These are phyloP conservation scores for Drosophila crucigera DNA, from an alignment of 2,888 invertebrate genomes.

Conservation along the genomic window DNA sequence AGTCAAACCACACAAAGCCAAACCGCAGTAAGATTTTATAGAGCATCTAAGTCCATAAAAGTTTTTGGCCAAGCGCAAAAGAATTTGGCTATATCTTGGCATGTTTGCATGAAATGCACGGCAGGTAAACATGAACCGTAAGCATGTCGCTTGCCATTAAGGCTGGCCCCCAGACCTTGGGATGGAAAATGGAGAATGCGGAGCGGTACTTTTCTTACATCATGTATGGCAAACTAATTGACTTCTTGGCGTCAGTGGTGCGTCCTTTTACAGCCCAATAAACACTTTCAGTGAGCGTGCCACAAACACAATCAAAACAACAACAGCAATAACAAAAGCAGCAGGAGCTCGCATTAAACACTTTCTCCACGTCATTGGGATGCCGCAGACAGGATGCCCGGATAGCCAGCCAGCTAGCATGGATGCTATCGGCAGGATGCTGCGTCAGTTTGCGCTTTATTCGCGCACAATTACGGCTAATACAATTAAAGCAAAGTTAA, in stretches of 20 bases:
- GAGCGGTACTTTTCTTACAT: slow-evolving; percentile 10
- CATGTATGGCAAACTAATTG: slow-evolving; percentile 69
- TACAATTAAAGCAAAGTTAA: slow-evolving; percentile 76
- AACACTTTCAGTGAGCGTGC: slow-evolving; percentile 66
- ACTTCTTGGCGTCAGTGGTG: slow-evolving; percentile 65
- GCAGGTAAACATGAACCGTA: slow-evolving; percentile 26
- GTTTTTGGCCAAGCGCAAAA: slow-evolving; percentile 2
- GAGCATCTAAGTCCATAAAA: slow-evolving; percentile 7
- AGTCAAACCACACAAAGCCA: neutral
- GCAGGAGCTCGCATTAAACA: slow-evolving; percentile 34
- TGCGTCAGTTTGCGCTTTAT: slow-evolving; percentile 59
- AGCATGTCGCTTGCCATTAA: slow-evolving; percentile 24
- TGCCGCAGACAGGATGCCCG: slow-evolving; percentile 19
- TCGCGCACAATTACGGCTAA: slow-evolving; percentile 77
- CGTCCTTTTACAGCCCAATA: slow-evolving; percentile 73
- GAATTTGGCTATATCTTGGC: neutral
- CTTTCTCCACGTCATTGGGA: slow-evolving; percentile 36
- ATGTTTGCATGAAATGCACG: slow-evolving; percentile 13
- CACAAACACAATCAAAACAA: slow-evolving; percentile 21
- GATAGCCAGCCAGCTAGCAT: slow-evolving; percentile 5
- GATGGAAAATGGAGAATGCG: no score
- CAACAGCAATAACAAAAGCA: slow-evolving; percentile 27
- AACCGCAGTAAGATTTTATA: neutral
- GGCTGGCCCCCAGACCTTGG: neutral
- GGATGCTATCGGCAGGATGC: slow-evolving; percentile 23